Conservation (phyloP, 2,113 vertebrate species). For the Colossoma macropomum region DNA sequence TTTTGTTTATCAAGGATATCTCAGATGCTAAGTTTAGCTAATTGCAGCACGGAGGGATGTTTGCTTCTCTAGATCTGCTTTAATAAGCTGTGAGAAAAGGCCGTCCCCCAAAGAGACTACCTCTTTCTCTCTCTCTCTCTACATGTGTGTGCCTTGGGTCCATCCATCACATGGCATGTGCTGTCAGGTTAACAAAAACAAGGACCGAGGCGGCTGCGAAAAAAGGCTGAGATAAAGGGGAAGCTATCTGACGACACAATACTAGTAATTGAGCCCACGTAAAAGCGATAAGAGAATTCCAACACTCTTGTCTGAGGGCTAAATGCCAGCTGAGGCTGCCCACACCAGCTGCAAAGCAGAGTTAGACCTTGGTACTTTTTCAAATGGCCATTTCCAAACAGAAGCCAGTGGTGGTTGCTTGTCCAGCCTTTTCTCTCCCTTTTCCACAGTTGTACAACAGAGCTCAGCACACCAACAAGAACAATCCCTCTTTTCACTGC, state of each 20-base stretch:
- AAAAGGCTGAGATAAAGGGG: neutral
- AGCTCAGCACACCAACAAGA: slow-evolving; percentile 5
- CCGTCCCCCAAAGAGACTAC: slow-evolving; percentile 18
- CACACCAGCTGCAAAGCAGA: neutral
- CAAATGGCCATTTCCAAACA: neutral
- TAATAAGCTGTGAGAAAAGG: slow-evolving; percentile 40
- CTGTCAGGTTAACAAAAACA: slow-evolving; percentile 40
- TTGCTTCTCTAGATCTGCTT: slow-evolving; percentile 16
- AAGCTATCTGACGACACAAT: neutral
- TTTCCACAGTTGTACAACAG: slow-evolving; percentile 13
- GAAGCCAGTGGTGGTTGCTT: slow-evolving; percentile 1
- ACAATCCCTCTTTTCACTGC: slow-evolving; percentile 34
- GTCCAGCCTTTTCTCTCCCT: neutral
- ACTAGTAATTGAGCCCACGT: neutral
- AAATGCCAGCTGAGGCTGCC: neutral
- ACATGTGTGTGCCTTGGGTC: neutral
- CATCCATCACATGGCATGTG: slow-evolving; percentile 28
- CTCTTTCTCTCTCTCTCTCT: slow-evolving; percentile 33
- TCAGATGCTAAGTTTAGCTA: neutral
- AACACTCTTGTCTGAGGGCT: neutral
- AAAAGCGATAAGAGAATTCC: neutral
- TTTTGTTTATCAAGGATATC: slow-evolving; percentile 23
- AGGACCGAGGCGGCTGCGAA: neutral
- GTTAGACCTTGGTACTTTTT: neutral
- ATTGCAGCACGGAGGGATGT: neutral